Evolutionary conservation across 2,888 invertebrate genomes (phyloP), one percentile per base, ranked within the genome.

Genomic region (Nebria salina): DNA sequence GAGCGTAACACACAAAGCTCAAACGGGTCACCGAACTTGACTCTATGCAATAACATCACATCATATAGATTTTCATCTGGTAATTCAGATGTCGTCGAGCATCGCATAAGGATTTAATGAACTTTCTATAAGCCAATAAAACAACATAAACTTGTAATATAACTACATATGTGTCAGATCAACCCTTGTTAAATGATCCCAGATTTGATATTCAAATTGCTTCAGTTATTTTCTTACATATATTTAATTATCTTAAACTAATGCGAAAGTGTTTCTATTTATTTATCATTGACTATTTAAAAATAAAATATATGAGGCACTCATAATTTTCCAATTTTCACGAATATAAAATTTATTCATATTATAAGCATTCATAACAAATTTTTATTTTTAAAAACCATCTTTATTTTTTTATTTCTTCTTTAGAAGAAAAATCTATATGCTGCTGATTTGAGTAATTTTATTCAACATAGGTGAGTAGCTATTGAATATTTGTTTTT

Each of bases 21-120:
- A 25, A 70, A 15, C 26, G 34, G 70, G 25, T 70, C 70, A 26
- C 13, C 70, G 70, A 70, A 70, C 70, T 70, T 70, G 25, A 34
- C 11, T 8, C 20, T 13, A 25, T 11, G 15, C 68, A 25, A 15
- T 15, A 15, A 25, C 15, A 25, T 20, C 13, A 26, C 70, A 34
- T 70, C 34, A 25, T 26, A 70, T 26, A 26, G 34, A 70, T 34
- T 70, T 70, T 70, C 70, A 70, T 25, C 34, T 20, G 25, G 70
- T 70, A 26, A 70, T 70, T 70, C 70, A 34, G 34, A 25, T 70
- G 70, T 70, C 20, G 70, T 34, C 5, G 2, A 11, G 13, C 70
- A 11, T 34, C 7, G 70, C 11, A 34, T 26, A 70, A 13, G 34
- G 25, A 20, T 70, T 70, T 26, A 70, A 26, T n/a, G 34, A 70